Percentiles rank a stretch among this genome's conserved stretches.
phyloP scores from a whole-genome alignment of 2,113 vertebrate species.

The Pseudorhombus dupliciocellatus region DNA sequence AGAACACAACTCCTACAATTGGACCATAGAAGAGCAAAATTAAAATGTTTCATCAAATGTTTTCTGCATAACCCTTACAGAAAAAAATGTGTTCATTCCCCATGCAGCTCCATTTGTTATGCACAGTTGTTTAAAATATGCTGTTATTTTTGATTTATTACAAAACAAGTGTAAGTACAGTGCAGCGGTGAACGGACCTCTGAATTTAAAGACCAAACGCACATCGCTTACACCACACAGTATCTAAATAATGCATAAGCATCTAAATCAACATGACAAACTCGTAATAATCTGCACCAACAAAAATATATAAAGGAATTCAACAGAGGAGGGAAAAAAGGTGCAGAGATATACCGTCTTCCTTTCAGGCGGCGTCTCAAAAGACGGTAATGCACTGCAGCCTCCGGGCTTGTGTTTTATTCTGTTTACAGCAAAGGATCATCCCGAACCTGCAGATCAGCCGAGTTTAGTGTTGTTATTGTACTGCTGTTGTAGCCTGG shows the following conservation, averaged over 20 bases:
- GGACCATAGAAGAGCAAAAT: too few relatives aligned
- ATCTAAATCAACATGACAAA: neutral
- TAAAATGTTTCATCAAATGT: too few relatives aligned
- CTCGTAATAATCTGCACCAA: neutral
- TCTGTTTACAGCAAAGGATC: neutral
- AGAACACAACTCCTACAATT: too few relatives aligned
- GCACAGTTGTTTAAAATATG: neutral
- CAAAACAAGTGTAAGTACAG: too few relatives aligned
- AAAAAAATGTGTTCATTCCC: neutral
- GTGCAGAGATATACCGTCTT: neutral
- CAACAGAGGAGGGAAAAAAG: neutral
- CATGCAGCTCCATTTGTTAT: neutral
- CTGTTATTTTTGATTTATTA: neutral
- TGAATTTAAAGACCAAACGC: neutral
- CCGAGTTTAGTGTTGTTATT: neutral
- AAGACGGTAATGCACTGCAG: neutral
- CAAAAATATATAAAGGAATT: neutral
- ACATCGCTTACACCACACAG: neutral
- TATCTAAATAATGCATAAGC: neutral
- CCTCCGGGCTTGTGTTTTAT: neutral
- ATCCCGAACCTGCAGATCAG: neutral
- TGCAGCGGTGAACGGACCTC: neutral
- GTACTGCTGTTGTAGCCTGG: neutral
- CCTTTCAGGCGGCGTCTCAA: neutral
- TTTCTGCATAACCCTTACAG: too few relatives aligned